A percentile compares a stretch with the other conserved stretches of the same genome.
These are phyloP conservation scores for Aporophyla nigra DNA, from an alignment of 2,888 invertebrate species.

Conservation along the genomic window DNA sequence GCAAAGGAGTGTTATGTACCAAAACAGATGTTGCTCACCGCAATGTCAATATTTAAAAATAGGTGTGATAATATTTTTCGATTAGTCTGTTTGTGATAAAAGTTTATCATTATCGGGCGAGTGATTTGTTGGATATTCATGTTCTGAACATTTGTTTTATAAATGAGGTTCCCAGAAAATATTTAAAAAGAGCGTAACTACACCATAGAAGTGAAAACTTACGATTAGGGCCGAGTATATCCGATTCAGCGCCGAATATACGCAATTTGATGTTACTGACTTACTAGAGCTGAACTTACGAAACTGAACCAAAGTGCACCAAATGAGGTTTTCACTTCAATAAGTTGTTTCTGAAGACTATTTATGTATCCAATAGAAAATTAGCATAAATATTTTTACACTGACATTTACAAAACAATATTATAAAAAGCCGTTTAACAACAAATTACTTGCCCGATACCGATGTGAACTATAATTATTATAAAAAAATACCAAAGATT, in stretches of 20 bases:
- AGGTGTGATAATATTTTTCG: constrained; percentile 62
- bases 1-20: constrained; percentile 23
- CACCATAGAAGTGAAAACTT: background rate
- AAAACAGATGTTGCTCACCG: constrained; percentile 55
- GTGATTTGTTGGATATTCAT: background rate
- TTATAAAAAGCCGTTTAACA: background rate
- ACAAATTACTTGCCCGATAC: constrained; percentile 8
- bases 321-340: background rate
- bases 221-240: background rate
- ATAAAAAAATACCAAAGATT: constrained; percentile 22
- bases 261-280: background rate
- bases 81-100: constrained; percentile 51
- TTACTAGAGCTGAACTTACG: no score
- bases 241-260: background rate
- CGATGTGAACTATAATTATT: background rate
- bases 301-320: background rate
- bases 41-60: constrained; percentile 58
- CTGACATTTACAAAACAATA: constrained; percentile 6
- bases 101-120: background rate
- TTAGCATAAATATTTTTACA: constrained; percentile 32
- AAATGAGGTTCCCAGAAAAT: background rate
- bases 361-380: constrained; percentile 10
- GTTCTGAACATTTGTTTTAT: background rate
- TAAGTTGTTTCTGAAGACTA: background rate
- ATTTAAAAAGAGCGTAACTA: background rate